Evolutionary conservation across 2,888 invertebrate genomes (phyloP).

Genomic region (Lacanobia wlatinum): DNA sequence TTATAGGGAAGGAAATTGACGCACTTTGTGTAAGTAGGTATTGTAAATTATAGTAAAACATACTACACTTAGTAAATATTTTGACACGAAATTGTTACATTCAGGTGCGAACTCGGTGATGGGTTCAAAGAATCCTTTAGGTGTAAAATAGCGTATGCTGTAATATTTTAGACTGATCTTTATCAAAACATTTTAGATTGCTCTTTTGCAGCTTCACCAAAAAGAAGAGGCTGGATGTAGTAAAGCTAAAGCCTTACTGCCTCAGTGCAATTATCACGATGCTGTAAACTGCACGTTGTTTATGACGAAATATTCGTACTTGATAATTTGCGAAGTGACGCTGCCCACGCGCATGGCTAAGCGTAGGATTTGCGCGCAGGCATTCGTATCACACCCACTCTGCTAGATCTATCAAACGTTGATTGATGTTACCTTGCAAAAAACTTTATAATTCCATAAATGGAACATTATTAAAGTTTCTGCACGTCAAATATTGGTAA

Average conservation of each 20-base stretch:
- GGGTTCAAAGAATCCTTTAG: not conserved
- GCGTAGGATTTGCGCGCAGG: constrained; percentile 58
- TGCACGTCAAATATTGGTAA: constrained; percentile 24
- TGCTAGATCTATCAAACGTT: constrained; percentile 45
- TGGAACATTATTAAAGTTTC: constrained; percentile 36
- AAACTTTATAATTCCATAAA: constrained; percentile 43
- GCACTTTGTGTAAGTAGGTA: constrained; percentile 2
- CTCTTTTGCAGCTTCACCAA: not conserved
- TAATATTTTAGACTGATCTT: not conserved
- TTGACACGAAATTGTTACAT: not conserved
- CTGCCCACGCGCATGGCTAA: constrained; percentile 65
- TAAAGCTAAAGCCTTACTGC: constrained; percentile 1
- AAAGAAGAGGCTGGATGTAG: not conserved
- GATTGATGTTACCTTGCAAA: constrained; percentile 60
- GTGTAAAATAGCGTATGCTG: not conserved
- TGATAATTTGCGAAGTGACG: constrained; percentile 61
- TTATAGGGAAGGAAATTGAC: constrained; percentile 63
- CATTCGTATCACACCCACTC: constrained; percentile 65
- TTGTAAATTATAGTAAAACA: constrained; percentile 2
- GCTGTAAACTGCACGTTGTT: constrained; percentile 34
- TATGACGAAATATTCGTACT: constrained; percentile 53
- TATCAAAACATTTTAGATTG: not conserved
- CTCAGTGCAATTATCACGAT: constrained; percentile 39
- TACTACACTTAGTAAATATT: constrained; percentile 23
- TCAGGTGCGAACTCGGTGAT: not conserved